Percentiles rank a stretch among this genome's conserved stretches.
Conservation (phyloP, 2,113 vertebrate species). For the Circaetus gallicus region DNA sequence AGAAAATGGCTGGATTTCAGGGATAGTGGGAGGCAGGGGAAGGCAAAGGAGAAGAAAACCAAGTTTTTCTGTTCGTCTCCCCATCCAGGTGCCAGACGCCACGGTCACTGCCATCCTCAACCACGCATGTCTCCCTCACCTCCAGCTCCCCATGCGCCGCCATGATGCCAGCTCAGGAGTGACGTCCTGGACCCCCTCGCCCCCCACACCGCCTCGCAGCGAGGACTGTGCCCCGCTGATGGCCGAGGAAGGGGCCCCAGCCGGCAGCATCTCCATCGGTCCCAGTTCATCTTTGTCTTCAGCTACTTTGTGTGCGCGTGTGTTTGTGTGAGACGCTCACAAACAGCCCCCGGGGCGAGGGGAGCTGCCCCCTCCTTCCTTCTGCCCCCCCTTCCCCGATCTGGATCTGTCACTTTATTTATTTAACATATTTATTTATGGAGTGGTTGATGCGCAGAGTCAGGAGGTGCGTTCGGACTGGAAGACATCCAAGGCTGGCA, state of each 20-base stretch:
- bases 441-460: background rate
- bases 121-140: constrained; percentile 80
- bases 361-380: background rate
- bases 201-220: background rate
- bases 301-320: constrained; percentile 34
- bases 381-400: background rate
- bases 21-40: fast-evolving
- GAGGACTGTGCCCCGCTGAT: background rate
- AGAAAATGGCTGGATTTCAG: fast-evolving
- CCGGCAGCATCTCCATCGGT: background rate
- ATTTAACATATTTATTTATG: constrained; percentile 78
- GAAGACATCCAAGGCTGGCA: background rate
- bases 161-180: constrained; percentile 67
- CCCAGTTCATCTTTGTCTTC: constrained; percentile 42
- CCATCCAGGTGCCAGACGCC: constrained; percentile 84
- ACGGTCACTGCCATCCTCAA: constrained; percentile 79
- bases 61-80: background rate
- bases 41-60: background rate
- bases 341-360: background rate
- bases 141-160: constrained; percentile 63
- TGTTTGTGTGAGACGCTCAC: constrained; percentile 23
- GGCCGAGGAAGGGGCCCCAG: background rate
- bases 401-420: constrained; percentile 71
- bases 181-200: background rate
- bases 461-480: background rate